Evolutionary conservation across 2,113 vertebrate genomes (phyloP), one percentile per base, ranked within the genome.

Genomic region (Dipodomys spectabilis): DNA sequence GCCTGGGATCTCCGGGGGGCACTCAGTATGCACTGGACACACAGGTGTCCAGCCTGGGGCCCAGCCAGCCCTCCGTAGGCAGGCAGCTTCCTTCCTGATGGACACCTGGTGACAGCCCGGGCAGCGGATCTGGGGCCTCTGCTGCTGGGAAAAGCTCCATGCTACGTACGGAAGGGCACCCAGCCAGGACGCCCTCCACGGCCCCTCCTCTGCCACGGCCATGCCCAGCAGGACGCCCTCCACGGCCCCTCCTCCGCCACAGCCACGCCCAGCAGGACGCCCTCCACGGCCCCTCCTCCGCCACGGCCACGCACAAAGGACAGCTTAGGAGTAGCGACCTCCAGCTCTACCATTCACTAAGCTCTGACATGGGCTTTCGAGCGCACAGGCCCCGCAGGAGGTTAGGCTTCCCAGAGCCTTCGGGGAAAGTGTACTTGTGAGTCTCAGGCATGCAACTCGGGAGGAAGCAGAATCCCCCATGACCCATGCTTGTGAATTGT

Each of bases 1-100:
- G 0, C 0, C 0, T 12, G 18, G 4, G 0, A 11, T n/a, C 18
- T 53, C 30, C 1, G 4, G 2, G 1, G n/a, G 62, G 9, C 35
- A 4, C 3, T 20, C 3, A 9, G 7, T 2, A 1, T 0, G 5
- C 2, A 2, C 7, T 0, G 23, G 0, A 23, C 28, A 30, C 7
- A 0, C 49, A 20, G 60, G 69, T 0, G 0, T 57, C 68, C 27
- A 23, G 45, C 30, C 65, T 22, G 3, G 0, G 22, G 6, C 53
- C 13, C 60, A 2, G 62, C 8, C 22, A 15, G 23, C 23, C 45
- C 30, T 35, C 9, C 73, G 49, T 27, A 35, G 35, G 3, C 69
- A 62, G 18, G 15, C 16, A 28, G 9, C 5, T 0, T 30, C 32
- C 7, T 2, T 10, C 20, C 18, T 1, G 19, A 53, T 3, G 45